Conservation (phyloP, 2,888 invertebrate genomes). For the Cerastis rubricosa region DNA sequence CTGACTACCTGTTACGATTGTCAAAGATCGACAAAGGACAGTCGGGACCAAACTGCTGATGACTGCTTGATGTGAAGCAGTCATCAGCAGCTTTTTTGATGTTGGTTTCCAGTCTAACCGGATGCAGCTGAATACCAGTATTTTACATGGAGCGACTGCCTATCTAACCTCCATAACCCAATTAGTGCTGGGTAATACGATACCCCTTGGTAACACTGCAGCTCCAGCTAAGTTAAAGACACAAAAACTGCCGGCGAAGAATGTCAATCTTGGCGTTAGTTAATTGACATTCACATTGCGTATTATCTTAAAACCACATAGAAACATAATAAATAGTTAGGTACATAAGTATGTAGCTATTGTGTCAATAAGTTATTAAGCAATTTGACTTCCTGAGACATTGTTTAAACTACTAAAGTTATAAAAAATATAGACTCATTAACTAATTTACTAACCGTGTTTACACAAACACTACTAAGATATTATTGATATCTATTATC, state of each 20-base stretch:
- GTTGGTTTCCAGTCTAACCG: no score
- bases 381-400: conserved; percentile 12
- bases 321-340: conserved; percentile 12
- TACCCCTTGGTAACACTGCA: no score
- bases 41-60: no score
- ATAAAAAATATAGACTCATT: conserved; percentile 1
- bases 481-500: conserved; percentile 61
- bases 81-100: no score
- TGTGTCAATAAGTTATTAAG: conserved; percentile 26
- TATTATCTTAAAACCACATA: conserved; percentile 29
- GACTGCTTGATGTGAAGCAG: no score
- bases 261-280: neutral
- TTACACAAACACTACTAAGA: conserved; percentile 42
- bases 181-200: no score
- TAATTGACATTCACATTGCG: conserved; percentile 4
- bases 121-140: no score
- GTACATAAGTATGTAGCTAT: conserved; percentile 15
- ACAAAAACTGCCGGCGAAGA: no score
- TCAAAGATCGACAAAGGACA: no score
- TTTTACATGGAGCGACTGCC: no score
- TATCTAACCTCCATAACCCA: no score
- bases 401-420: conserved; percentile 1
- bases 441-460: conserved; percentile 9
- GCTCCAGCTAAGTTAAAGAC: neutral
- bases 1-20: no score